Percentiles rank a stretch among this genome's conserved stretches.
These are phyloP conservation scores for Fabriciana adippe DNA, from an alignment of 2,888 invertebrate species.

Conservation along the genomic window DNA sequence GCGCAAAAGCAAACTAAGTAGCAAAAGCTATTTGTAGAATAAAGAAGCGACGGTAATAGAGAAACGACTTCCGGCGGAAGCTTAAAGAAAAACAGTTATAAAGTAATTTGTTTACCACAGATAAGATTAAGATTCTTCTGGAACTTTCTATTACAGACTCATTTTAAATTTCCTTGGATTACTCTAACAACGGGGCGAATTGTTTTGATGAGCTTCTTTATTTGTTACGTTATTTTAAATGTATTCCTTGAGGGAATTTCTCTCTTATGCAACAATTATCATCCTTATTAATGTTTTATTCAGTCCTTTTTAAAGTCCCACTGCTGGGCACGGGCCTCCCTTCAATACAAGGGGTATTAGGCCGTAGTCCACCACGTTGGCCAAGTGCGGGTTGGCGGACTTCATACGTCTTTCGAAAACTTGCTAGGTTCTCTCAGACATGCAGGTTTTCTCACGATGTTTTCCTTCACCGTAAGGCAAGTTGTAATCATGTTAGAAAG, in stretches of 20 bases:
- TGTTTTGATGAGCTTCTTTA: conserved; percentile 15
- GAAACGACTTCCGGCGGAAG: conserved; percentile 36
- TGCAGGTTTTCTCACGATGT: no score
- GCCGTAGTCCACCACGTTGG: no score
- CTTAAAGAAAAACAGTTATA: conserved; percentile 42
- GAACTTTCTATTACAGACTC: conserved; percentile 34
- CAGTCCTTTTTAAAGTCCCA: no score
- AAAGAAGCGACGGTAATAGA: conserved; percentile 43
- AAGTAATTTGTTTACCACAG: conserved; percentile 57
- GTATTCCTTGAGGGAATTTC: background rate
- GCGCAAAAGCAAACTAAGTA: conserved; percentile 29
- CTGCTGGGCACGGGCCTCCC: no score
- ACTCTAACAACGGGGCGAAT: conserved; percentile 13
- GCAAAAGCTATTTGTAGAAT: conserved; percentile 33
- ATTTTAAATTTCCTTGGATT: conserved; percentile 24
- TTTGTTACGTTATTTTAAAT: background rate
- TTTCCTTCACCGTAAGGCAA: no score
- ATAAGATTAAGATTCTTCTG: conserved; percentile 44
- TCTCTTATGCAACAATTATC: background rate
- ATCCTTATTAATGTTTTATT: no score
- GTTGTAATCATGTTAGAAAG: no score
- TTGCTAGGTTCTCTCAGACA: no score
- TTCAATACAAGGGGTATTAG: no score
- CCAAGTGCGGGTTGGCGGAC: no score
- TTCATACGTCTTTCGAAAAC: no score